These are phyloP conservation scores for Lepus americanus DNA, from an alignment of 2,113 vertebrate genomes.

Conservation along the genomic window DNA sequence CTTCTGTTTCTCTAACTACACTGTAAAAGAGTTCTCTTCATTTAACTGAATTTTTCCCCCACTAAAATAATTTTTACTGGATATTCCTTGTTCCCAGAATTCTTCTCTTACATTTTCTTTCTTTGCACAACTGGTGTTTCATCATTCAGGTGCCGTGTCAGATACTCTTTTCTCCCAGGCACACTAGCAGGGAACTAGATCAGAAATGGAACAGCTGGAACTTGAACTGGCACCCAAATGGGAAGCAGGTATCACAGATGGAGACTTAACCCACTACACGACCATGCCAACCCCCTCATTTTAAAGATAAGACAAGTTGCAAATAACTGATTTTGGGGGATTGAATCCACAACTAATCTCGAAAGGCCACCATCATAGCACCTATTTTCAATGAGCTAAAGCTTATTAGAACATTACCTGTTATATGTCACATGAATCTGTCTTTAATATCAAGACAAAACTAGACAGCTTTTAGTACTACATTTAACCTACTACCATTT, in stretches of 20 bases:
- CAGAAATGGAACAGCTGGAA: no score
- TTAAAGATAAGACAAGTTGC: neutral
- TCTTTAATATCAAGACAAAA: conserved; percentile 23
- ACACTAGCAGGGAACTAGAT: no score
- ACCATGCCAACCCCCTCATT: no score
- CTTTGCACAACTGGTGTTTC: neutral
- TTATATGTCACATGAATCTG: neutral
- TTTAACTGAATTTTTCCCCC: neutral
- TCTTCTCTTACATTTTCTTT: neutral
- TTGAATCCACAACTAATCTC: neutral
- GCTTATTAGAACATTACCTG: neutral
- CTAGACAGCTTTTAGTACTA: neutral
- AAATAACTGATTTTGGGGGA: neutral
- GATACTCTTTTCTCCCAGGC: neutral
- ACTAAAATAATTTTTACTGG: neutral
- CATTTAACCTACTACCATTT: neutral
- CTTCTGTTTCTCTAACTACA: neutral
- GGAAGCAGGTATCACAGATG: no score
- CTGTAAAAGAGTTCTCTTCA: neutral
- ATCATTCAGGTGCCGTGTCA: neutral
- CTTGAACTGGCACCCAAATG: no score
- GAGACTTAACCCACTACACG: no score
- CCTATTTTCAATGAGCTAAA: neutral
- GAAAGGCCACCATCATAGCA: neutral
- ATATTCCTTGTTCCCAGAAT: neutral